Base-by-base conservation (phyloP, 2,888 invertebrate species). In the Trachelus troglodyta region DNA sequence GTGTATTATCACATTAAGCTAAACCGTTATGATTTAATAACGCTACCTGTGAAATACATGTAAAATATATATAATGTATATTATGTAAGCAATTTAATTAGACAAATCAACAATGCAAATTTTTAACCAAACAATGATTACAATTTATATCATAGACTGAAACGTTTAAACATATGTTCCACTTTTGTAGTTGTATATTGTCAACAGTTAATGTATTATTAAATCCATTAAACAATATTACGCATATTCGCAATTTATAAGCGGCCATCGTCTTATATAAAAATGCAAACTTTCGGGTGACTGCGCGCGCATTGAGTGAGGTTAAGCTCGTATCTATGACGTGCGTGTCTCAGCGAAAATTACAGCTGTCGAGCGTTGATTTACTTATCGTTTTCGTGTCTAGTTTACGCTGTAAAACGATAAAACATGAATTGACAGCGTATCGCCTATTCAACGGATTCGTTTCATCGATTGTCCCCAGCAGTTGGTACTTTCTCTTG, bases 281-380 rank as follows among this genome's bases (percentile, higher is more conserved):
- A 40, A 15, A 40, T 15, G 40, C 15, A 40, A 40, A 40, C 40
- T 40, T 40, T 40, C 40, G 40, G 40, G 15, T 69, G 15, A 69
- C 15, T 69, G 69, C 69, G 69, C 69, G 69, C 69, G 69, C 69
- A 69, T 31, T 33, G 12, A 40, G 30, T 69, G 12, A 69, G 69
- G 74, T 74, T 74, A 34, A 40, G n/a, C 35, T 74, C 34, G n/a
- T n/a, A 35, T 74, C 74, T n/a, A 34, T 74, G 74, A 34, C 74
- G 74, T 74, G 35, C 74, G 74, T 34, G 74, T 74, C 30, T 69
- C 33, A 12, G 12, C 69, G 15, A 69, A 11, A 69, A 69, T 85
- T 82, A 79, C 73, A 80, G 69, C 75, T 76, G 31, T 35, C 80
- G 80, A 82, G 81, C 81, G 76, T 78, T 76, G 81, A 73, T 79